Evolutionary conservation across 2,797 vertebrate species (phyloP).

Genomic region (Tangara arthus): DNA sequence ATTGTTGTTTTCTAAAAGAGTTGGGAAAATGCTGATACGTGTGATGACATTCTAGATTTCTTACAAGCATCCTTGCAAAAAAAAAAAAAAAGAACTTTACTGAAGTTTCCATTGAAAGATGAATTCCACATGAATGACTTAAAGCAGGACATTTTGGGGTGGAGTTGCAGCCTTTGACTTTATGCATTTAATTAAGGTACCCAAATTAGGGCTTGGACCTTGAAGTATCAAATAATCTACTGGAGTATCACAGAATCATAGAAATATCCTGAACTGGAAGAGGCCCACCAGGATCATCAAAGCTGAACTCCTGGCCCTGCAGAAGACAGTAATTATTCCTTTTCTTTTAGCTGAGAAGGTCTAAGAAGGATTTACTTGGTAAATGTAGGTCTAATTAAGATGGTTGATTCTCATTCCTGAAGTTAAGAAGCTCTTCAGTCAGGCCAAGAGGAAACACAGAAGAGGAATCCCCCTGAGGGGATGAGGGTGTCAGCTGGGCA

Average conservation of each 20-base stretch:
- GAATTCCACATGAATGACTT: neutral
- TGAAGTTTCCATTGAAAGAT: neutral
- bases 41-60: neutral
- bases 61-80: neutral
- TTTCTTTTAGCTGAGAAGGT: neutral
- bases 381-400: neutral
- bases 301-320: neutral
- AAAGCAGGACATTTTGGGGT: neutral
- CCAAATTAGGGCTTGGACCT: neutral
- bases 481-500: neutral
- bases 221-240: neutral
- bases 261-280: neutral
- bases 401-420: neutral
- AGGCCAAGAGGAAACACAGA: neutral
- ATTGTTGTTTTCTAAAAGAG: neutral
- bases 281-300: neutral
- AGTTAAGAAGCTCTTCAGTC: neutral
- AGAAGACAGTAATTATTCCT: neutral
- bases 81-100: neutral
- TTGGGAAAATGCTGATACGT: neutral
- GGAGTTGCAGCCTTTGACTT: neutral
- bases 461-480: neutral
- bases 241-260: neutral
- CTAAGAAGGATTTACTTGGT: neutral
- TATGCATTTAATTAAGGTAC: neutral